Evolutionary conservation across 2,888 invertebrate species (phyloP), one percentile per base, ranked within the genome.

Genomic region (Lochmaea crataegi): DNA sequence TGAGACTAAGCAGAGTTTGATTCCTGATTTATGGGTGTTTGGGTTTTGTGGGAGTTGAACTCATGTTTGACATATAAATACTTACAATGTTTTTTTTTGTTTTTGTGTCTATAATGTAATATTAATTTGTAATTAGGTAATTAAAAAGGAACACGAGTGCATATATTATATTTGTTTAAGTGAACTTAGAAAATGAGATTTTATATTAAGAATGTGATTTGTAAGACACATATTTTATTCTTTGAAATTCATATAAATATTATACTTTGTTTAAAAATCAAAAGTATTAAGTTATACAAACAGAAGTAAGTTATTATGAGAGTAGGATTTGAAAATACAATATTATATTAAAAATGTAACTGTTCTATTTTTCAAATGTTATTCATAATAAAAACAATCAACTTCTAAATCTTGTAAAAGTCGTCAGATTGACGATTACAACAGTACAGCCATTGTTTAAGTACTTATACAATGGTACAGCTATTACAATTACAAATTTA

Each of bases 81-180:
- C 61, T 61, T 61, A 61, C 32, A 32, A 38, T 63, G 26, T 63
- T 61, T n/a, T 66, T 57, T 66, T 57, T 42, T 63, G 11, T 66
- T 41, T 66, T 57, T 42, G 56, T 57, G 41, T 57, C 57, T 57
- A 65, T 51, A 66, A 53, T 42, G 66, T 66, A 66, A 66, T 42
- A 41, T 57, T 42, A 42, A 63, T 63, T 63, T 63, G 61, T 63
- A 63, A 63, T 58, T 67, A 67, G 26, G 66, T 57, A 66, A 66
- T 26, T 32, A 53, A 53, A 58, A 9, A 65, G 18, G 18, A 57
- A 67, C 67, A 58, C 58, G 48, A 57, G 58, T 67, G 65, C 65
- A 63, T 63, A 63, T 63, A 63, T 63, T 26, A 60, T 16, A 38
- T 60, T 42, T 42, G 42, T 63, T 63, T 63, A 42, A 63, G 61